A percentile compares a stretch with the other conserved stretches of the same genome.
These are phyloP conservation scores for Pyrocoelia pectoralis DNA, from an alignment of 2,888 invertebrate genomes.

Conservation along the genomic window DNA sequence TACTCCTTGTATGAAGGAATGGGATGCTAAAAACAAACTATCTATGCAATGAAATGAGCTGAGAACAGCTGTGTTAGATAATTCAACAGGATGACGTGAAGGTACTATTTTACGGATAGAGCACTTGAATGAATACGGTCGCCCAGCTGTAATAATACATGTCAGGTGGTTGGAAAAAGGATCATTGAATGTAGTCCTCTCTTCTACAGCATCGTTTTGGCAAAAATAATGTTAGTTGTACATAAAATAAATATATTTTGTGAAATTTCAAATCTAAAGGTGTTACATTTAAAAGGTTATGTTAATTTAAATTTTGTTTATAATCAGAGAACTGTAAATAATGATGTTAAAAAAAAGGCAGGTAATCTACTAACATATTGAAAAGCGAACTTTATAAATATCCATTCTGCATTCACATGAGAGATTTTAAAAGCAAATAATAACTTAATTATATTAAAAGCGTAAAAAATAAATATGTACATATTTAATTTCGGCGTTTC, in stretches of 20 bases:
- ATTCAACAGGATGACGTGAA: constrained; percentile 25
- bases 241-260: too few species aligned
- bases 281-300: constrained; percentile 2
- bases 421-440: constrained; percentile 9
- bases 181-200: constrained; percentile 4
- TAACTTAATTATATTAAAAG: constrained; percentile 11
- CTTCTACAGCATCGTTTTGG: neutral
- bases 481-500: constrained; percentile 6
- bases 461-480: constrained; percentile 11
- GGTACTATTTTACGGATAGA: constrained; percentile 30
- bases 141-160: constrained; percentile 48
- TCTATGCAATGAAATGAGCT: constrained; percentile 24
- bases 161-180: constrained; percentile 38
- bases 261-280: neutral
- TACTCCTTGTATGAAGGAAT: neutral
- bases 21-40: constrained; percentile 11
- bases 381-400: constrained; percentile 8
- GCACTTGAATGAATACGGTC: constrained; percentile 45
- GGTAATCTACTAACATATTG: neutral
- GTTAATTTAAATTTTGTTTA: constrained; percentile 7
- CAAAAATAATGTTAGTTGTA: neutral
- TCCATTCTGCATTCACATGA: constrained; percentile 6
- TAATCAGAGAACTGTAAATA: constrained; percentile 1
- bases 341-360: neutral
- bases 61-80: constrained; percentile 31